Conservation (phyloP, 1,140 invertebrate species). For the Ceratitis capitata region DNA sequence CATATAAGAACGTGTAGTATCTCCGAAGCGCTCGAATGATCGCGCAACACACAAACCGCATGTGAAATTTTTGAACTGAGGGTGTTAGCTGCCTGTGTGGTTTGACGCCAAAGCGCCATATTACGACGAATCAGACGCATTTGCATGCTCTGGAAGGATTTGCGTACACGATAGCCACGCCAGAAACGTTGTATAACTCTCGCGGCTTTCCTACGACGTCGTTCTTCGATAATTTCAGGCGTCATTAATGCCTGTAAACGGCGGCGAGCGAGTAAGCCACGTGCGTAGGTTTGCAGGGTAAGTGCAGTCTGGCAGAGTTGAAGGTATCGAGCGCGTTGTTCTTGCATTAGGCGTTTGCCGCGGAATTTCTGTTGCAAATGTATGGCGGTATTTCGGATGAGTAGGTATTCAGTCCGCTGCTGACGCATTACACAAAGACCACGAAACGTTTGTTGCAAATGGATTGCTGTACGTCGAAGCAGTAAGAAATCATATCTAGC, state of each 20-base stretch:
- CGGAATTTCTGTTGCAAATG: conserved; percentile 67
- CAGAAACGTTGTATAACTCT: conserved; percentile 74
- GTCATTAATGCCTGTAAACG: conserved; percentile 64
- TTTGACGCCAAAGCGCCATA: conserved; percentile 64
- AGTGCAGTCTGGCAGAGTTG: conserved; percentile 49
- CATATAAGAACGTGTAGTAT: conserved; percentile 53
- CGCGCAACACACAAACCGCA: conserved; percentile 53
- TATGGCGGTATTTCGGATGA: conserved; percentile 49
- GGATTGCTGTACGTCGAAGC: conserved; percentile 56
- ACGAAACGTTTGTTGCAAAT: conserved; percentile 67
- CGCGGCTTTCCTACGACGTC: conserved; percentile 68
- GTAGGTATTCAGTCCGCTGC: conserved; percentile 47
- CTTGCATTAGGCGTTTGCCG: conserved; percentile 60
- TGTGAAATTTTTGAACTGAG: conserved; percentile 56
- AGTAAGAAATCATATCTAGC: conserved; percentile 57
- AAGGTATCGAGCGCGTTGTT: conserved; percentile 47
- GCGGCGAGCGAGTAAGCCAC: conserved; percentile 68
- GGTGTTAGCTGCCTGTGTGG: conserved; percentile 66
- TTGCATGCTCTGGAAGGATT: conserved; percentile 48
- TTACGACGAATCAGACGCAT: conserved; percentile 67
- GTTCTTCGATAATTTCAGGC: conserved; percentile 65
- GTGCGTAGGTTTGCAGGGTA: conserved; percentile 65
- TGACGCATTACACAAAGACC: conserved; percentile 60
- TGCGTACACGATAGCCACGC: conserved; percentile 70
- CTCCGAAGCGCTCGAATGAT: conserved; percentile 56